Evolutionary conservation across 1,140 invertebrate species (phyloP), one percentile per base, ranked within the genome.

Genomic region (Episyrphus balteatus): DNA sequence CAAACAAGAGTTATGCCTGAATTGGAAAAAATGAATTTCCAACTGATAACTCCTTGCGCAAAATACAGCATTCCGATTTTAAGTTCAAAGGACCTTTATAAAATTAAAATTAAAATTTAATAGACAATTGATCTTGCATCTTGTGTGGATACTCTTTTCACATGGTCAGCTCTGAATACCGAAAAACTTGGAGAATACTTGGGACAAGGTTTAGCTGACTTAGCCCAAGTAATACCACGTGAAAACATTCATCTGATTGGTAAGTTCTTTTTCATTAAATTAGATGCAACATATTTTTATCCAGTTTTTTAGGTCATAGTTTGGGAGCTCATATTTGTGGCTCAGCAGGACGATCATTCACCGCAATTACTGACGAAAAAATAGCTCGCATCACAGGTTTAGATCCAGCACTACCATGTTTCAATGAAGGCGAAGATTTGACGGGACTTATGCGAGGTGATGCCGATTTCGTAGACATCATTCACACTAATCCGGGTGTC

Each of bases 401-500:
- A 48, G 84, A 88, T 68, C 82, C 84, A 9, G 84, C 84, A 2
- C 75, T 78, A 34, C 83, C 83, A 0, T 65, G 65, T 46, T 87
- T 85, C 54, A 75, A 72, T 38, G 65, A 74, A 33, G 65, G 66
- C 19, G 61, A 66, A 40, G 36, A 45, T 0, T 47, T 75, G 1
- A 70, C 78, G 10, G 72, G 81, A 3, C 50, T 81, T 12, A 59
- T 70, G 54, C 54, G 59, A 9, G 61, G 51, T 30, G 78, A 80
- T 59, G 79, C 77, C 1, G 54, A 57, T 10, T 80, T 78, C 45
- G 72, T 81, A 0, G 84, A 88, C 54, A 74, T 84, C 0, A 80
- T 88, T 47, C 85, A 88, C 53, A 86, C 82, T 0, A 85, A 83
- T 57, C 75, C 75, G 2, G 83, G 83, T 0, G 76, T 80, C 36